phyloP scores from a whole-genome alignment of 2,113 vertebrate genomes.

The Paedocypris sp. region DNA sequence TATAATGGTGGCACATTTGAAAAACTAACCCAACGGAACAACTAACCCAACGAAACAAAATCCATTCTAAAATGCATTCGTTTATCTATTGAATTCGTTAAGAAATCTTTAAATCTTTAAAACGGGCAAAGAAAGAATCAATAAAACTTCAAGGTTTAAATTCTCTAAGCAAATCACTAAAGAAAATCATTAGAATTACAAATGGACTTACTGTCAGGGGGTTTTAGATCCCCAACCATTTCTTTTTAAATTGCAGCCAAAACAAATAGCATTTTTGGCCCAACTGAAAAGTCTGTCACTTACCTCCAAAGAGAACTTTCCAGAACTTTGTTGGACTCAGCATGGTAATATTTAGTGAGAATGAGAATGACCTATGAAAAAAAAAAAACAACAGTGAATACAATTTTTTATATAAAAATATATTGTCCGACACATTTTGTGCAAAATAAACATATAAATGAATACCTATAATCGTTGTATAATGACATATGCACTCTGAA shows the following conservation, averaged over 20 bases:
- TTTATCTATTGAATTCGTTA: too few relatives aligned
- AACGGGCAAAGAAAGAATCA: neutral
- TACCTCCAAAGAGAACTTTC: constrained; percentile 91
- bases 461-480: too few relatives aligned
- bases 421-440: neutral
- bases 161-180: neutral
- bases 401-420: neutral
- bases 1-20: too few relatives aligned
- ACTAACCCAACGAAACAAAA: too few relatives aligned
- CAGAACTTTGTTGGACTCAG: constrained; percentile 89
- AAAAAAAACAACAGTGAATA: constrained; percentile 4
- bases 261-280: too few relatives aligned
- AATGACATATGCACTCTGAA: too few relatives aligned
- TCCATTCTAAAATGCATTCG: too few relatives aligned
- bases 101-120: neutral
- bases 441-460: too few relatives aligned
- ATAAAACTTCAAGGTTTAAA: neutral
- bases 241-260: neutral
- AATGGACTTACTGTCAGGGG: neutral
- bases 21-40: too few relatives aligned
- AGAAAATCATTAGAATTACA: neutral
- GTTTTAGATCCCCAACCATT: neutral
- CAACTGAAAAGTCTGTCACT: constrained; percentile 20
- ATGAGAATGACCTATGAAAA: constrained; percentile 84
- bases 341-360: constrained; percentile 94